Conservation (phyloP, 2,797 vertebrate genomes). For the Anomalospiza imberbis region DNA sequence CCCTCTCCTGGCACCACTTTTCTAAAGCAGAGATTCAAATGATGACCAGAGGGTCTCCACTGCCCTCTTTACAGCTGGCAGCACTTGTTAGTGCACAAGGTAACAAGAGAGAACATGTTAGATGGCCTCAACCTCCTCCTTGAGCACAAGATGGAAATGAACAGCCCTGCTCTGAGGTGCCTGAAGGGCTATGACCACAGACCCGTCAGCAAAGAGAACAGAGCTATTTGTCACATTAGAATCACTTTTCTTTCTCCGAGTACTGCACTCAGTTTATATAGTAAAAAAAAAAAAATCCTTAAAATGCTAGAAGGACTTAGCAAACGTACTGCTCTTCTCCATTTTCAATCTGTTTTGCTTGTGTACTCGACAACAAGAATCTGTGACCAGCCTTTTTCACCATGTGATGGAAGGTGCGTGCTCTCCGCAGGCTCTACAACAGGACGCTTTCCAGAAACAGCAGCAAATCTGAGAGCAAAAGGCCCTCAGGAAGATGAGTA, state of each 20-base stretch:
- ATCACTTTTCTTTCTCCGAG: not conserved
- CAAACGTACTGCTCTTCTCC: not conserved
- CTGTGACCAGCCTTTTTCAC: not conserved
- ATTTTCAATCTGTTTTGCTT: constrained; percentile 2
- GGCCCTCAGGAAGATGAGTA: constrained; percentile 27
- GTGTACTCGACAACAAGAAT: not conserved
- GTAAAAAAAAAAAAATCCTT: not conserved
- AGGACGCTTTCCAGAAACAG: constrained; percentile 9
- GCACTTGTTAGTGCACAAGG: not conserved
- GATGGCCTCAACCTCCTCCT: not conserved
- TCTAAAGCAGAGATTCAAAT: not conserved
- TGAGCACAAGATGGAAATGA: not conserved
- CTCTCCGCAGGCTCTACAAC: not conserved
- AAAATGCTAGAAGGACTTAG: not conserved
- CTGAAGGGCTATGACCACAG: not conserved
- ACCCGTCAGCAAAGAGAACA: not conserved
- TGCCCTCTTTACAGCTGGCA: not conserved
- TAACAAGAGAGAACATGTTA: not conserved
- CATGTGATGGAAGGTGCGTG: rapidly evolving
- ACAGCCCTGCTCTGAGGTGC: not conserved
- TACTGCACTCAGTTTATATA: not conserved
- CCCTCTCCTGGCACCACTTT: not conserved
- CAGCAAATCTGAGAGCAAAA: constrained; percentile 4
- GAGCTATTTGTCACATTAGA: not conserved
- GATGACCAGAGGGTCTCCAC: not conserved